Conservation (phyloP, 2,797 vertebrate genomes). For the Acanthis flammea region DNA sequence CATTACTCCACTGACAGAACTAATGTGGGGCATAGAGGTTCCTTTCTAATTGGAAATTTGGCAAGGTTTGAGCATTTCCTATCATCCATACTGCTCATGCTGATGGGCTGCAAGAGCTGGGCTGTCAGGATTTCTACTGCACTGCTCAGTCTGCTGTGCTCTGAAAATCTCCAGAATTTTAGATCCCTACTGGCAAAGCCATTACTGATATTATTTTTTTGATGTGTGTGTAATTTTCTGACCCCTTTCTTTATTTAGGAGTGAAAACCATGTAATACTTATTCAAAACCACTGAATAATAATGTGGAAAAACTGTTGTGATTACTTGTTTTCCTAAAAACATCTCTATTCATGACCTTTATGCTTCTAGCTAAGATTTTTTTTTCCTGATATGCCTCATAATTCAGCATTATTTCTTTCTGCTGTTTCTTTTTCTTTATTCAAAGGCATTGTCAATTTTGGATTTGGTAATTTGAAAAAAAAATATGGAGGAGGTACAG, state of each 20-base stretch:
- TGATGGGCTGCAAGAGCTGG: not conserved
- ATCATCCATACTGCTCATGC: not conserved
- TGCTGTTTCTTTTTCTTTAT: not conserved
- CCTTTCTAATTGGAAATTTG: not conserved
- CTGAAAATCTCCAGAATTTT: not conserved
- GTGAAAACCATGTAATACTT: not conserved
- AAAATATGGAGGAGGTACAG: not conserved
- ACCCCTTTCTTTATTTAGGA: not conserved
- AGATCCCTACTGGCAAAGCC: not conserved
- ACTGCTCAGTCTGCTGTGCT: not conserved
- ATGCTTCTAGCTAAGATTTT: not conserved
- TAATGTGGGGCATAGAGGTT: not conserved
- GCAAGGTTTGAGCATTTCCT: not conserved
- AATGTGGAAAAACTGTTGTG: not conserved
- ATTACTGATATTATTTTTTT: not conserved
- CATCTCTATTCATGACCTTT: not conserved
- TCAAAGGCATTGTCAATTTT: not conserved
- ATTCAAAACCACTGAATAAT: not conserved
- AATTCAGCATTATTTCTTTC: not conserved
- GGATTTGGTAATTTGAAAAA: not conserved
- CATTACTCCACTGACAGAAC: not conserved
- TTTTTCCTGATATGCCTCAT: not conserved
- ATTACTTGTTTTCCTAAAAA: not conserved
- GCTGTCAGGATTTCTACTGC: not conserved
- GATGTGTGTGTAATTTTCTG: not conserved